Base-by-base conservation (phyloP, 2,113 vertebrate species). In the Corydoras sp. region DNA sequence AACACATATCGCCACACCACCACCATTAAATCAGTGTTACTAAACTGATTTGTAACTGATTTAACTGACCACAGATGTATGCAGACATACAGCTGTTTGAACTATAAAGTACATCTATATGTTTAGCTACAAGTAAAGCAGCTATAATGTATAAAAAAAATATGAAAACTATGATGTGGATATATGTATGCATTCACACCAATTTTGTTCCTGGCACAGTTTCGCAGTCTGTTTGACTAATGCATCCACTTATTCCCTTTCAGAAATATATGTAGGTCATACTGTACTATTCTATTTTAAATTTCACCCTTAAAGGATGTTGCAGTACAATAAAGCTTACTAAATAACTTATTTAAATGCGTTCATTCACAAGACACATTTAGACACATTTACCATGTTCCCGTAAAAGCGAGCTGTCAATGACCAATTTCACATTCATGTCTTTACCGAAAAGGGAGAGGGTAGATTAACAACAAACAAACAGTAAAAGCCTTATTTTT, bases 401-500 rank as follows among this genome's bases (percentile, higher is more conserved):
- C 80, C 68, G 81, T 83, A 84, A 86, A 65, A 84, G 73, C 71
- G 81, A 81, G 62, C 65, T 61, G 69, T 59, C 58, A 51, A 30
- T 67, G 80, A 71, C 89, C 86, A 88, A 85, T 84, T 77, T 76
- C 48, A 80, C 83, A 85, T 86, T 24, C 18, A 24, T 24, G 18
- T 24, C 18, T 24, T 24, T 24, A 24, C 18, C 18, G 2, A 24
- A 24, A 24, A 24, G 59, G 68, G 66, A 18, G 63, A 69, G 62
- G 4, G 7, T 43, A 76, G 71, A 81, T 83, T 74, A 82, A 87
- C 83, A 88, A 88, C 83, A 88, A 89, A 76, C 71, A 81, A 83
- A 90, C 86, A 85, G 83, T 83, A 68, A 80, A 73, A 69, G 83
- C 78, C 81, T 84, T 85, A 80, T 89, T 88, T 83, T 77, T 75